Evolutionary conservation across 2,888 invertebrate genomes (phyloP), one percentile per base, ranked within the genome.

Genomic region (Microctonus brassicae): DNA sequence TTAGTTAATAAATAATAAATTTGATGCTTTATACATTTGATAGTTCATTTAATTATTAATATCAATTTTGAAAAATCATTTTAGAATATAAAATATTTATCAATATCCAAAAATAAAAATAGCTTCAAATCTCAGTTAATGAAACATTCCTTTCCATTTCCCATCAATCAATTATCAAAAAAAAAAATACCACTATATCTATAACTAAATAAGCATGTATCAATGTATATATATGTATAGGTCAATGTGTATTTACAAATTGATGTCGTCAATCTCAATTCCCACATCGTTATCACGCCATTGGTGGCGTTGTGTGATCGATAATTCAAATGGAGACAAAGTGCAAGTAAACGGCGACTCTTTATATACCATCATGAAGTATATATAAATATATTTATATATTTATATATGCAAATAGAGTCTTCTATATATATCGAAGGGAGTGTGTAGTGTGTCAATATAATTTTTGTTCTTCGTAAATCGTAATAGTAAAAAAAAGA

Each of bases 151-250:
- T 29, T 29, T n/a, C n/a, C n/a, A n/a, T 29, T 29, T 29, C 29
- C 3, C 29, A 29, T 52, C 33, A 29, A 47, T 52, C 34, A 24
- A 17, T 47, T 68, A 9, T n/a, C n/a, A 47, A 47, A 39, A 64
- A 47, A 39, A 64, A 78, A 77, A 78, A 73, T 78, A 75, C 75
- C 68, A 53, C n/a, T 11, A n/a, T n/a, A n/a, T n/a, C n/a, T n/a
- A n/a, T n/a, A n/a, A 29, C 34, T 66, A 36, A 29, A 5, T 29
- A 29, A 5, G 3, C 29, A 29, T 29, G 7, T 29, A 29, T 29
- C 3, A 5, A 33, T 36, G 33, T 11, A 33, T 60, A 17, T 20
- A 11, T 34, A 17, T 47, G 47, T 47, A 7, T 47, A 34, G n/a
- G 36, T 29, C 29, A n/a, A n/a, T 13, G 33, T 29, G 22, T 53